Conservation (phyloP, 2,888 invertebrate genomes). For the Orthosia gracilis region DNA sequence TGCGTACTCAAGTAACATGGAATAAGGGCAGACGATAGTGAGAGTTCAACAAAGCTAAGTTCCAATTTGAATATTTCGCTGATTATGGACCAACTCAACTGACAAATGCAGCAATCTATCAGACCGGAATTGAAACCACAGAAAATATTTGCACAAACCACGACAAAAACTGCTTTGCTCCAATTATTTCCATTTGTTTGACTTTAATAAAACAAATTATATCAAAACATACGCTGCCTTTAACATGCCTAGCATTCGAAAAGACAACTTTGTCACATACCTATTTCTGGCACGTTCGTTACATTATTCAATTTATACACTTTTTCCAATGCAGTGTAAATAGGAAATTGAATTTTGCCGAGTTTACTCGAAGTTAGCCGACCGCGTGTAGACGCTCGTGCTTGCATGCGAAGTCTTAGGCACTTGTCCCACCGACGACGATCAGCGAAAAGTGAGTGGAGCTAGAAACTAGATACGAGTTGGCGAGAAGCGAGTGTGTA, state of each 20-base stretch:
- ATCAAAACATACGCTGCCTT: slow-evolving; percentile 66
- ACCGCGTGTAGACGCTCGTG: slow-evolving; percentile 58
- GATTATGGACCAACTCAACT: neutral
- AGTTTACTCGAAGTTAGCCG: slow-evolving; percentile 66
- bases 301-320: slow-evolving; percentile 72
- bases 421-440: too few relatives aligned
- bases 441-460: too few relatives aligned
- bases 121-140: neutral
- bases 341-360: slow-evolving; percentile 72
- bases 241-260: slow-evolving; percentile 45
- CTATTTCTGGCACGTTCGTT: slow-evolving; percentile 68
- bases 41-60: neutral
- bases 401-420: slow-evolving; percentile 38
- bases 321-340: slow-evolving; percentile 72
- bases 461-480: too few relatives aligned
- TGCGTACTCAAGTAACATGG: too few relatives aligned
- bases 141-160: slow-evolving; percentile 4
- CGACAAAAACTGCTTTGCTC: neutral
- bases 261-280: slow-evolving; percentile 56
- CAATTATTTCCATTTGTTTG: slow-evolving; percentile 15
- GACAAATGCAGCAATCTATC: neutral
- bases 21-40: too few relatives aligned
- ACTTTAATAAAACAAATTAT: slow-evolving; percentile 33
- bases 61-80: neutral
- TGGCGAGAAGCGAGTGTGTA: too few relatives aligned